phyloP scores from a whole-genome alignment of 2,113 vertebrate species.

The Nibea albiflora region DNA sequence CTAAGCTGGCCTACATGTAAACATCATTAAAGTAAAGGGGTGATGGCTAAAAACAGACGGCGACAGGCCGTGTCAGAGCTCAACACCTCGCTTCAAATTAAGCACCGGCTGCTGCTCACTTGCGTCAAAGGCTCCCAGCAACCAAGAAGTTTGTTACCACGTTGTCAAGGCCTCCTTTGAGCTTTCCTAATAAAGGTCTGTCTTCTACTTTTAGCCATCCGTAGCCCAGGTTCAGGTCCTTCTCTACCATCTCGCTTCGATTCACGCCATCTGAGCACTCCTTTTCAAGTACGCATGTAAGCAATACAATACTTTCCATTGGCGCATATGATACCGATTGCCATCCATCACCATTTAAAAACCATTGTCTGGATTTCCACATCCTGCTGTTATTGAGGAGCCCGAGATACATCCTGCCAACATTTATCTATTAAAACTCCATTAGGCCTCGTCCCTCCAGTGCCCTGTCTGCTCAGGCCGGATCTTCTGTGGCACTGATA shows the following conservation, averaged over 20 bases:
- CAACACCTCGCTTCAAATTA: constrained; percentile 39
- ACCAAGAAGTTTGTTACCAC: constrained; percentile 49
- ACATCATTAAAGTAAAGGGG: constrained; percentile 63
- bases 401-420: constrained; percentile 68
- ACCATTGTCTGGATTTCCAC: constrained; percentile 65
- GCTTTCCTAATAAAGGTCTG: constrained; percentile 51
- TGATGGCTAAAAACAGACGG: constrained; percentile 30
- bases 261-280: constrained; percentile 30
- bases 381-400: constrained; percentile 72
- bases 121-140: constrained; percentile 16
- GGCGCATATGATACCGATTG: constrained; percentile 54
- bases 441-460: constrained; percentile 58
- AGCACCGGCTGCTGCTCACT: constrained; percentile 41
- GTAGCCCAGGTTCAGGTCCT: constrained; percentile 12
- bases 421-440: constrained; percentile 78
- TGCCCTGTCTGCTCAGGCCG: constrained; percentile 33
- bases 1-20: constrained; percentile 1
- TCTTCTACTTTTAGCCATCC: constrained; percentile 23
- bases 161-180: constrained; percentile 47
- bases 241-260: neutral
- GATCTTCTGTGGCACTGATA: constrained; percentile 45
- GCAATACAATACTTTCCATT: constrained; percentile 47
- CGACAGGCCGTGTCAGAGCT: constrained; percentile 34
- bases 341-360: constrained; percentile 77
- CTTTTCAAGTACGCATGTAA: constrained; percentile 47